Evolutionary conservation across 2,113 vertebrate genomes (phyloP), one percentile per base, ranked within the genome.

Genomic region (Mellivora capensis): DNA sequence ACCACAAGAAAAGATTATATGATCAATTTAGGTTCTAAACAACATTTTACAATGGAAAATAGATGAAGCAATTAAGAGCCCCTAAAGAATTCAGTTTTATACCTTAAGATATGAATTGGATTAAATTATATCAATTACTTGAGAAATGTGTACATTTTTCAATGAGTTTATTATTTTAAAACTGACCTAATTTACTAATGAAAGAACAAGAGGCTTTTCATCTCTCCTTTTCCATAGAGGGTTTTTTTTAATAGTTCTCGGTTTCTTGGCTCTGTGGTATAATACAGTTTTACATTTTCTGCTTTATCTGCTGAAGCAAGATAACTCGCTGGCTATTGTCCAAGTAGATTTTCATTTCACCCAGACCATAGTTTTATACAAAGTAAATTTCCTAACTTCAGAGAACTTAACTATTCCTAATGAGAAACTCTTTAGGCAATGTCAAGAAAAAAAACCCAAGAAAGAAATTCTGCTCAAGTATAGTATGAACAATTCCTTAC

Each of bases 261-360:
- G 21, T 54, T 84, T 98, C 86, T 91, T 80, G 7, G 59, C 44
- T 71, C 89, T 47, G 52, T 47, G 87, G 84, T 87, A 67, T 69
- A 96, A 91, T 76, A 81, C 25, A 85, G 89, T 9, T 98, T 97
- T 97, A 94, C 49, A 95, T 95, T 93, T 94, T 93, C 81, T 95
- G 71, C 83, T 98, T 98, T 93, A 80, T 96, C 97, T 98, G 91
- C 77, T 98, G 79, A 95, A 47, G 94, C 72, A 86, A 97, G 97
- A 97, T 97, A 98, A 96, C 57, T 79, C n/a, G 52, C 64, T 23
- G 97, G 91, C 96, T 97, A 88, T 91, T 96, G 74, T 90, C 47
- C 86, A 97, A 57, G 59, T 57, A 95, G 37, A 98, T 96, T 98
- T 98, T 98, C 77, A 96, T 96, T 96, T 98, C 76, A 93, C 64